Base-by-base conservation (phyloP, 2,113 vertebrate genomes). In the Lagopus muta region DNA sequence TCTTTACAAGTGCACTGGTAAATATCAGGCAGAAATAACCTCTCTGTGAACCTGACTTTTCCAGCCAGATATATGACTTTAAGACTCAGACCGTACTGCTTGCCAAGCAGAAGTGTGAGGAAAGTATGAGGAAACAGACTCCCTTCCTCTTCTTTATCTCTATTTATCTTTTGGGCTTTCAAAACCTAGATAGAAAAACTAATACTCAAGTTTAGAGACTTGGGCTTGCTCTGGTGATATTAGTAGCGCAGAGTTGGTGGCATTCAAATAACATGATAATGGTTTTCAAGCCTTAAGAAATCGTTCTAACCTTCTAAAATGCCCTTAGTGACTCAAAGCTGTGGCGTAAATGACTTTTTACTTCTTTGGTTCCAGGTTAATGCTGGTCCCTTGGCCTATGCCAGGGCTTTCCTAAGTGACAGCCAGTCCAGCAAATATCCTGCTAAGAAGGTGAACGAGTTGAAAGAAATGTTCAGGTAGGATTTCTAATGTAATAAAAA, bases 391-490 rank as follows among this genome's bases (percentile, higher is more conserved):
- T 98, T 99, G 97, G 99, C 99, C 13, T 99, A 99, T 19, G 99
- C 99, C n/a, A 98, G 99, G 93, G 98, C 99, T 47, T 99, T 99
- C 97, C 97, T 99, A 55, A 98, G 98, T 92, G 98, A 99, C 78
- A 97, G 97, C 65, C 99, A 98, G 96, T 95, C 98, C 42, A 97
- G 89, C 97, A 99, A 98, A 91, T 98, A 98, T 4, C 97, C 98
- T 52, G 92, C 69, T 82, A 99, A 99, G 97, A 99, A 99, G 97
- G 98, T 98, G n/a, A 99, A 98, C 86, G 99, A 99, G 18, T 97
- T 99, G 20, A 99, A 99, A 94, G 99, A 99, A 58, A 98, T 99
- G 96, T 99, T 99, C 97, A 98, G 99, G 99, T 99, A 97, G 82
- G 98, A 96, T 86, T 84, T 76, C 73, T 84, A 24, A 40, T 47